Evolutionary conservation across 1,140 invertebrate species (phyloP).

Genomic region (Ctenoplectra terminalis): DNA sequence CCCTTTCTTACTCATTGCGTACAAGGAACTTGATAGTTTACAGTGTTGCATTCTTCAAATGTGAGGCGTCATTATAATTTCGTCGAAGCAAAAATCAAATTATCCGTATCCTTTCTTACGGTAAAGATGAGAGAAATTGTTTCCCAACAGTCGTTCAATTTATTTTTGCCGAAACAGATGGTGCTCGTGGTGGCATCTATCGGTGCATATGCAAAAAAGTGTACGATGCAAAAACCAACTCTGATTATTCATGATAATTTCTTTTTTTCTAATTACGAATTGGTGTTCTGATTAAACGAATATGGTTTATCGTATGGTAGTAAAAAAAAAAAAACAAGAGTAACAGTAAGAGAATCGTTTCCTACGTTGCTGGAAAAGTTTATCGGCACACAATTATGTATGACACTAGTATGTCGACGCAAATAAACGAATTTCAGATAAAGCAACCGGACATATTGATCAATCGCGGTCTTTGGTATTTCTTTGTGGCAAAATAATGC

Average conservation of each 20-base stretch:
- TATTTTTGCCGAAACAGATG: not conserved
- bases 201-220: not conserved
- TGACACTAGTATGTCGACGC: not conserved
- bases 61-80: not conserved
- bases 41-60: constrained; percentile 22
- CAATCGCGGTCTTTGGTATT: constrained; percentile 4
- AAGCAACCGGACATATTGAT: constrained; percentile 21
- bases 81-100: not conserved
- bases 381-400: constrained; percentile 1
- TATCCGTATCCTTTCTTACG: not conserved
- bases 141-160: not conserved
- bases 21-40: constrained; percentile 1
- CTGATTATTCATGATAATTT: no score
- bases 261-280: not conserved
- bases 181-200: constrained; percentile 5
- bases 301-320: not conserved
- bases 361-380: not conserved
- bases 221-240: not conserved
- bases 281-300: not conserved
- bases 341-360: not conserved
- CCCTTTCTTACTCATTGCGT: not conserved
- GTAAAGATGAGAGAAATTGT: not conserved
- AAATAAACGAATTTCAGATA: constrained; percentile 29
- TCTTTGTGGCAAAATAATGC: not conserved
- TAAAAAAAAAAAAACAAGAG: not conserved